Evolutionary conservation across 92 coral and sea anemone genomes (phyloP).

Genomic region (Palythoa heliodiscus): DNA sequence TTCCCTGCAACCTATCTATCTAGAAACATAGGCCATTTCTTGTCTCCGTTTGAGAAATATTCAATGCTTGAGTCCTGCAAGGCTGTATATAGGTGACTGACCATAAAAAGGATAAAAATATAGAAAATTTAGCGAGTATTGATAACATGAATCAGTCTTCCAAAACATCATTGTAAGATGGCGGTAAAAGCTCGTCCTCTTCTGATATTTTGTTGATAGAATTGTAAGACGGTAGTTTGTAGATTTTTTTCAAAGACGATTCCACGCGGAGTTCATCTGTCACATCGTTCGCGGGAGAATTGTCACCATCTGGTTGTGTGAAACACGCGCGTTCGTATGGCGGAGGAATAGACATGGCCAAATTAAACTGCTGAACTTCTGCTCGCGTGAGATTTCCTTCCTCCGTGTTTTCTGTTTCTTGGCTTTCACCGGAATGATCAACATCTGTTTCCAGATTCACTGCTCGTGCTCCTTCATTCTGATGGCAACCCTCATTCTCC

Average conservation of each 20-base stretch:
- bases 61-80: not conserved
- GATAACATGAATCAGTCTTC: slow-evolving; percentile 9
- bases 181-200: slow-evolving; percentile 19
- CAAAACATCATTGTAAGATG: slow-evolving; percentile 23
- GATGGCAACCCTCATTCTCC: not conserved
- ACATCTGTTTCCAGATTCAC: not conserved
- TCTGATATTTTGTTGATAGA: slow-evolving; percentile 34
- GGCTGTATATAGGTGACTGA: not conserved
- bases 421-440: not conserved
- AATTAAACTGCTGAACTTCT: slow-evolving; percentile 20
- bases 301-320: slow-evolving; percentile 13
- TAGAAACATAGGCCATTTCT: not conserved
- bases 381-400: slow-evolving; percentile 16
- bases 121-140: not conserved
- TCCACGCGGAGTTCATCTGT: slow-evolving; percentile 14
- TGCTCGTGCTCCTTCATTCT: not conserved
- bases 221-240: slow-evolving; percentile 41
- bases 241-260: slow-evolving; percentile 21
- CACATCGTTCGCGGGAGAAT: slow-evolving; percentile 33
- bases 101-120: slow-evolving; percentile 12
- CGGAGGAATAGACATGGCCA: slow-evolving; percentile 37
- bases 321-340: slow-evolving; percentile 38
- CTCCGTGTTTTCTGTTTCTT: not conserved
- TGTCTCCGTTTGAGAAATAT: not conserved
- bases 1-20: not conserved